phyloP scores from a whole-genome alignment of 2,888 invertebrate genomes.

The Hofmannophila pseudospretella region DNA sequence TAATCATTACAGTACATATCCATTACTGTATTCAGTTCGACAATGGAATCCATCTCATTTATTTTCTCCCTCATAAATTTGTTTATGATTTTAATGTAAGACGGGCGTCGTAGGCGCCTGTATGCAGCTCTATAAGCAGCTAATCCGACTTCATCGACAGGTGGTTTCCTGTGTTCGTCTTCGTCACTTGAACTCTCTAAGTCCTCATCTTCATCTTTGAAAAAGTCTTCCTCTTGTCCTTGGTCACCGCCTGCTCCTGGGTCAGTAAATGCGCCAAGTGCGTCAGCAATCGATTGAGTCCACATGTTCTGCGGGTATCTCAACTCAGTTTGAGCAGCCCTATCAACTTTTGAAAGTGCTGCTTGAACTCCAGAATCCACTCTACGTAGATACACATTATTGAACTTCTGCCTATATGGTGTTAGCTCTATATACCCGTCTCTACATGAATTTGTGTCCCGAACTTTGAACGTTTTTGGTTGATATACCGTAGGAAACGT shows the following conservation, averaged over 20 bases:
- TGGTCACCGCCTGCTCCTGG: conserved; percentile 47
- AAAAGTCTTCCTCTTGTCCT: conserved; percentile 19
- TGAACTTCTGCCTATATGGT: conserved; percentile 75
- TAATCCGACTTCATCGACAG: conserved; percentile 47
- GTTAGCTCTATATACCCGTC: conserved; percentile 84
- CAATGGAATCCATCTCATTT: conserved; percentile 48
- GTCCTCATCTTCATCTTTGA: conserved; percentile 17
- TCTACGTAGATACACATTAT: conserved; percentile 75
- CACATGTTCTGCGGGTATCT: conserved; percentile 83
- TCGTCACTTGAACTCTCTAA: conserved; percentile 28
- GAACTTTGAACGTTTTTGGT: conserved; percentile 66
- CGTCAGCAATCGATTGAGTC: conserved; percentile 79
- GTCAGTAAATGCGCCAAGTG: conserved; percentile 38
- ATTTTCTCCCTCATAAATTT: conserved; percentile 38
- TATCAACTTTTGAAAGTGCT: conserved; percentile 58
- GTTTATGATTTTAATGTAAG: conserved; percentile 53
- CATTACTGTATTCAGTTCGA: conserved; percentile 69
- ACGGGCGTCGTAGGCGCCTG: conserved; percentile 50
- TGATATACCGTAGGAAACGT: conserved; percentile 75
- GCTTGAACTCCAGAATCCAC: conserved; percentile 79
- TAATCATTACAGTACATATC: conserved; percentile 82
- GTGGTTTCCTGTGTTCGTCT: conserved; percentile 29
- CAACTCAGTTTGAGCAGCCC: conserved; percentile 81
- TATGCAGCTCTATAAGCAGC: conserved; percentile 45
- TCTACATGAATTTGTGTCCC: conserved; percentile 75